Base-by-base conservation (phyloP, 2,797 vertebrate species). In the Micropoecilia bifurca region DNA sequence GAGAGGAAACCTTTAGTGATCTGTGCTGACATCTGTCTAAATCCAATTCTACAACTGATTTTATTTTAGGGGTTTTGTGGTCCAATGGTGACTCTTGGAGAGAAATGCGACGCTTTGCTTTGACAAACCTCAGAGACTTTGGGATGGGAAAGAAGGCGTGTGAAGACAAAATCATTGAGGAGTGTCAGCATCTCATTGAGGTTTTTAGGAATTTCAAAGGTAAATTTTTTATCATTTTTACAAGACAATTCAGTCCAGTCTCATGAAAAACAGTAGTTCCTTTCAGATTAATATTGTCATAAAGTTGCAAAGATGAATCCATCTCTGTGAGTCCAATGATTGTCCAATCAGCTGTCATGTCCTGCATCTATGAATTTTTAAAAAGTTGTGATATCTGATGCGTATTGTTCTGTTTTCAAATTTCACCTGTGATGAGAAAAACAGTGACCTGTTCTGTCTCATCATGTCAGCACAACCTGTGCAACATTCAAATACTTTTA, bases 141-240 rank as follows among this genome's bases (percentile, higher is more conserved):
- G 88, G 90, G 16, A 92, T 93, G 89, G 89, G 90, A 0, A 91
- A 82, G 55, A 92, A 57, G 16, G 79, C 16, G 0, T 69, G 69
- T n/a, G 92, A 92, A 48, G 82, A 91, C 20, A 91, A 91, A 74
- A 87, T 92, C 71, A 50, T n/a, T 0, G 88, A 93, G 50, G 92
- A 93, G 20, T 66, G 75, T 75, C 28, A 69, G 0, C 14, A 77
- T 3, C 88, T 92, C 7, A 6, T 73, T 0, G 13, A 86, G 0
- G 81, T 74, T 9, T 9, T 92, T 0, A 76, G 61, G 18, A 73
- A 75, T 10, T 75, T 61, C 55, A 61, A 61, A 61, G 74, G 74
- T 75, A 61, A 57, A 75, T 46, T 22, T 46, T 22, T 3, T 1
- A 45, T 33, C 0, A 5, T 9, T 45, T 53, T 36, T 50, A 72